phyloP scores from a whole-genome alignment of 2,113 vertebrate species.

The Andinoacara biseriatus region DNA sequence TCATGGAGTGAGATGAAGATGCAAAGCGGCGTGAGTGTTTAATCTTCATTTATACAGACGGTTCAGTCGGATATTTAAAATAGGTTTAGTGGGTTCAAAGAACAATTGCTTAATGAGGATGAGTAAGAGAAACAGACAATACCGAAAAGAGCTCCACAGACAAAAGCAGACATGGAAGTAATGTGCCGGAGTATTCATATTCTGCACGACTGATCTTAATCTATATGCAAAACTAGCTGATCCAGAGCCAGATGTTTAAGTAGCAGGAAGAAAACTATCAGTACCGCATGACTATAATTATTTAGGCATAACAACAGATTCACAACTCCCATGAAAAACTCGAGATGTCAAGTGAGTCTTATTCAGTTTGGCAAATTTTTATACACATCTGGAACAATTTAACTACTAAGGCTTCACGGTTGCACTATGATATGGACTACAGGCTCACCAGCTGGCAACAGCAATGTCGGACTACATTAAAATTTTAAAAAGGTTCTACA shows the following conservation, averaged over 20 bases:
- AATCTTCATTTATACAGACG: slow-evolving; percentile 35
- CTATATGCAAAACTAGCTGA: slow-evolving; percentile 13
- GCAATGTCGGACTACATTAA: not conserved
- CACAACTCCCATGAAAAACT: not conserved
- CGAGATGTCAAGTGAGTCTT: not conserved
- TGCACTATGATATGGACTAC: not conserved
- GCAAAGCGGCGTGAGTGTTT: slow-evolving; percentile 34
- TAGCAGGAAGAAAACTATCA: not conserved
- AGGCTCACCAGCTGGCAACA: not conserved
- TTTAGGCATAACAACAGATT: not conserved
- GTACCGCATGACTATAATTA: not conserved
- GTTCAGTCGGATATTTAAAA: slow-evolving; percentile 49
- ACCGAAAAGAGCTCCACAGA: slow-evolving; percentile 13
- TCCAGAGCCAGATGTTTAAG: not conserved
- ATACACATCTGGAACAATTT: slow-evolving; percentile 6
- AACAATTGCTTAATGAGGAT: slow-evolving; percentile 46
- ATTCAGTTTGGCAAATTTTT: not conserved
- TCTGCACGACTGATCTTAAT: slow-evolving; percentile 26
- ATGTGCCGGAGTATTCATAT: slow-evolving; percentile 17
- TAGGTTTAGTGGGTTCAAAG: slow-evolving; percentile 36
- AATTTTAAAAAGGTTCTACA: not conserved
- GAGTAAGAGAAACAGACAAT: slow-evolving; percentile 4
- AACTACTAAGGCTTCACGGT: too few species aligned
- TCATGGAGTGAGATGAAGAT: slow-evolving; percentile 20
- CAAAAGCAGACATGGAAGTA: not conserved